Evolutionary conservation across 2,797 vertebrate species (phyloP).

Genomic region (Cossypha niveicapilla): DNA sequence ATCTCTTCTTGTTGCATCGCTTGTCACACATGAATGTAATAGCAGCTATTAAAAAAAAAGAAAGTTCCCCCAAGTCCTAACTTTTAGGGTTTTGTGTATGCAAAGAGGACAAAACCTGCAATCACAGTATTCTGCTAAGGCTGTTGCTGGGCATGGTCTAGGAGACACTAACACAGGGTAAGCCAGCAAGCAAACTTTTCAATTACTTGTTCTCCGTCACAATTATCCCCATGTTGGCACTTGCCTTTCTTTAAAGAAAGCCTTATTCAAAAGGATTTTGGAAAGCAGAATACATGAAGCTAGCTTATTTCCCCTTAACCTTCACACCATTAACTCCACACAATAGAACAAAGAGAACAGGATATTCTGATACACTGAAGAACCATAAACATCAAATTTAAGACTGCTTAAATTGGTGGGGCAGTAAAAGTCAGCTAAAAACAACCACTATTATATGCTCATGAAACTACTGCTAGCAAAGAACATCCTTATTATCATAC

Average conservation of each 20-base stretch:
- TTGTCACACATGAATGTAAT: slow-evolving; percentile 91
- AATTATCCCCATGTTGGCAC: not conserved
- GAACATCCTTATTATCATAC: not conserved
- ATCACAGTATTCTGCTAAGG: not conserved
- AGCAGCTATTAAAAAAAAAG: slow-evolving; percentile 73
- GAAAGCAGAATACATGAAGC: not conserved
- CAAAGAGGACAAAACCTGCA: not conserved
- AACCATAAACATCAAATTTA: not conserved
- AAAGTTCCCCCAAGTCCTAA: not conserved
- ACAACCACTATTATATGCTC: not conserved
- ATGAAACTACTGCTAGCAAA: not conserved
- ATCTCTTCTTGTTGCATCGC: slow-evolving; percentile 93
- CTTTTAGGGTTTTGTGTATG: not conserved
- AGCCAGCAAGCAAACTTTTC: not conserved
- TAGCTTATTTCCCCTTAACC: not conserved
- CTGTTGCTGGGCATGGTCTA: not conserved
- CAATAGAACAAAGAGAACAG: not conserved
- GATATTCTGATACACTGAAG: not conserved
- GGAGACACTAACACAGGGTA: not conserved
- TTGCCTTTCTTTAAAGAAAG: not conserved
- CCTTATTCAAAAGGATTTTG: not conserved
- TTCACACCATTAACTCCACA: not conserved
- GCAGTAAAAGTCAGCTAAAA: not conserved
- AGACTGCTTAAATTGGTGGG: not conserved
- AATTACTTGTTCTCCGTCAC: not conserved